Evolutionary conservation across 2,797 vertebrate species (phyloP).

Genomic region (Cirrhinus molitorella): DNA sequence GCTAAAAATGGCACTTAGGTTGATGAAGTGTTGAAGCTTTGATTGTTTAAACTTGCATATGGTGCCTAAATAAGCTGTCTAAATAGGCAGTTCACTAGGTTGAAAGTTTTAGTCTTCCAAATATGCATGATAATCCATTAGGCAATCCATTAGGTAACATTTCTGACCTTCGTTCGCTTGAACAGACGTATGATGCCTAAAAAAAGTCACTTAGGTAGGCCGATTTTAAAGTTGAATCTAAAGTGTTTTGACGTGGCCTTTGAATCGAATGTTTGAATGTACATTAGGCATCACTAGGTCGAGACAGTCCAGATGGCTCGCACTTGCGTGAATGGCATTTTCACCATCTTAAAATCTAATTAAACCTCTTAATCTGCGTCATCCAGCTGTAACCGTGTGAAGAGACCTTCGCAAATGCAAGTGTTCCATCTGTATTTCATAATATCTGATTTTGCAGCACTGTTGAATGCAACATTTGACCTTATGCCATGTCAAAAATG

Average conservation of each 20-base stretch:
- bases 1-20: too few relatives aligned
- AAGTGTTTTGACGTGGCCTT: neutral
- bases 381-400: neutral
- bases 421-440: neutral
- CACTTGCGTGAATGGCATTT: neutral
- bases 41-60: too few relatives aligned
- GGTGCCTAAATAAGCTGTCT: neutral
- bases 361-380: slow-evolving; percentile 3
- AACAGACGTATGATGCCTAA: neutral
- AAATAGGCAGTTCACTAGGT: neutral
- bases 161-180: neutral
- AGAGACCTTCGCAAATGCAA: neutral
- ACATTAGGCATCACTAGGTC: neutral
- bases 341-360: neutral
- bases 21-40: too few relatives aligned
- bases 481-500: neutral
- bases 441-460: neutral
- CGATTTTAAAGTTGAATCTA: neutral
- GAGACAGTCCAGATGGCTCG: slow-evolving; percentile 6
- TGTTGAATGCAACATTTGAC: neutral
- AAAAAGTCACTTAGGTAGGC: neutral
- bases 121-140: neutral
- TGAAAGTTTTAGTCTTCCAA: neutral
- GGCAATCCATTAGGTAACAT: neutral
- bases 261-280: neutral